phyloP scores from a whole-genome alignment of 2,888 invertebrate genomes.

The Odontomyia ornata region DNA sequence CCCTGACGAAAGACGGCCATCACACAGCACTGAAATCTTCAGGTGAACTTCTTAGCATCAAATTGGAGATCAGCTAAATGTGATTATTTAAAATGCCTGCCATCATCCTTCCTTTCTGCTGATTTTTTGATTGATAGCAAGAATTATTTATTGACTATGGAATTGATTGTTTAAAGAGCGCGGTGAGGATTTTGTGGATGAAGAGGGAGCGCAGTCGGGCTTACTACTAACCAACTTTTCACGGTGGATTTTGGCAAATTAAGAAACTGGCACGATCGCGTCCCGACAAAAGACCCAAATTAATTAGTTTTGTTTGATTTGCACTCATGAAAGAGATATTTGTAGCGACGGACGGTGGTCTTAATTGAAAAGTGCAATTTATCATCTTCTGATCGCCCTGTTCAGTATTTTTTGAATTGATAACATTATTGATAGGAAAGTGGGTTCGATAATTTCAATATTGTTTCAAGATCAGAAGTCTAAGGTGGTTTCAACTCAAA shows the following conservation, averaged over 20 bases:
- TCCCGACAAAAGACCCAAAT: background rate
- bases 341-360: conserved; percentile 27
- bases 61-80: background rate
- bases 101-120: conserved; percentile 21
- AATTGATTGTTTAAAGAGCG: conserved; percentile 42
- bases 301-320: conserved; percentile 40
- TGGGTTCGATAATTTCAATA: no score
- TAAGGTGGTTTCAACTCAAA: no score
- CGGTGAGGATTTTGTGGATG: conserved; percentile 35
- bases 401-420: background rate
- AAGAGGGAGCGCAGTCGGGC: conserved; percentile 26
- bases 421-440: no score
- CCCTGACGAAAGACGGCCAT: conserved; percentile 2
- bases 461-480: no score
- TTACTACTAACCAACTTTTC: conserved; percentile 42
- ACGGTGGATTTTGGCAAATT: conserved; percentile 48
- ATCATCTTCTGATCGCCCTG: conserved; percentile 46
- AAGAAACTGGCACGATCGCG: conserved; percentile 40
- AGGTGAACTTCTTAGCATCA: conserved; percentile 25
- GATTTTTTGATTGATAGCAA: conserved; percentile 49
- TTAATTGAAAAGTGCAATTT: conserved; percentile 48
- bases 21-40: background rate
- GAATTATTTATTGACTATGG: conserved; percentile 49
- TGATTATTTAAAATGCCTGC: conserved; percentile 14
- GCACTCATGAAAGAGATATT: conserved; percentile 1